Percentiles rank a stretch among this genome's conserved stretches.
Conservation (phyloP, 2,888 invertebrate genomes). For the Yponomeuta cagnagella region DNA sequence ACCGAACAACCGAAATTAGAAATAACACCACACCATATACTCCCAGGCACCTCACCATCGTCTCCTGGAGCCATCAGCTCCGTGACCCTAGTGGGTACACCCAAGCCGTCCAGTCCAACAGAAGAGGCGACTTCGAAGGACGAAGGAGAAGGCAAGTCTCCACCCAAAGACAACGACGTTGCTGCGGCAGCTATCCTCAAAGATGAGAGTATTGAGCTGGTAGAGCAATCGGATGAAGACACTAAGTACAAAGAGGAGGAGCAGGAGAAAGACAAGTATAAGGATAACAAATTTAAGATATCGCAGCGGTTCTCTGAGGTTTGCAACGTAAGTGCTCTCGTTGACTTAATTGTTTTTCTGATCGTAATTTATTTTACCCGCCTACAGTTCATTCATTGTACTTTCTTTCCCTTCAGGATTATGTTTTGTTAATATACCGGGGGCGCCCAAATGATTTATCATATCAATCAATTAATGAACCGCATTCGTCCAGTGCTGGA, state of each 20-base stretch:
- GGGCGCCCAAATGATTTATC: too few species aligned
- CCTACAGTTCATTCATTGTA: too few species aligned
- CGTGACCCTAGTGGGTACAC: slow-evolving; percentile 81
- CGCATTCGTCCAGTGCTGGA: too few species aligned
- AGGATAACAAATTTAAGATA: slow-evolving; percentile 66
- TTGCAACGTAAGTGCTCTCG: slow-evolving; percentile 21
- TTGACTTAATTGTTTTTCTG: too few species aligned
- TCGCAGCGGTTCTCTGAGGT: slow-evolving; percentile 67
- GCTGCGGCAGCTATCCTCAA: slow-evolving; percentile 49
- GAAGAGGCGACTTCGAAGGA: slow-evolving; percentile 36
- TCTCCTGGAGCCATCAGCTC: slow-evolving; percentile 86
- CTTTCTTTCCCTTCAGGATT: too few species aligned
- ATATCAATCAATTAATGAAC: too few species aligned
- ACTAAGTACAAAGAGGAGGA: slow-evolving; percentile 64
- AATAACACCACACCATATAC: background rate
- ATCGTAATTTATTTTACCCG: too few species aligned
- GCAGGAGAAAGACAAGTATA: slow-evolving; percentile 49
- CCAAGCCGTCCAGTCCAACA: slow-evolving; percentile 51
- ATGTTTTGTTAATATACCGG: too few species aligned
- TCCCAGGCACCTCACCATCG: slow-evolving; percentile 73
- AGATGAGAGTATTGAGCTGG: slow-evolving; percentile 64
- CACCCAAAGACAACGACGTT: slow-evolving; percentile 50
- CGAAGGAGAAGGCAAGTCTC: slow-evolving; percentile 30
- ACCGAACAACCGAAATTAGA: too few species aligned
- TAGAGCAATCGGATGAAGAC: slow-evolving; percentile 66